phyloP scores from a whole-genome alignment of 2,797 vertebrate genomes.

The Pyrocephalus nanus region DNA sequence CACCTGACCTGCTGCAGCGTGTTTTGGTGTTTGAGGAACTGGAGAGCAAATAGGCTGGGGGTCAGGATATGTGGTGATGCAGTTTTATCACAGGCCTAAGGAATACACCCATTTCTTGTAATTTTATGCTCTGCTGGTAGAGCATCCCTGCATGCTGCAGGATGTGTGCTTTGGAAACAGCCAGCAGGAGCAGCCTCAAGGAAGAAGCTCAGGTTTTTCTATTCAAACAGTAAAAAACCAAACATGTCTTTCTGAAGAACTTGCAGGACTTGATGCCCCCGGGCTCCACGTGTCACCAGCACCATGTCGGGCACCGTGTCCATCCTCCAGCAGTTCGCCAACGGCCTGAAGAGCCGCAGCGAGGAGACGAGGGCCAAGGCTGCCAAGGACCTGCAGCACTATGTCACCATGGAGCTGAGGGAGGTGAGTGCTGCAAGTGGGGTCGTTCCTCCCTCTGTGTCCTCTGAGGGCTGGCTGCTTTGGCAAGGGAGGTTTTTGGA shows the following conservation, averaged over 20 bases:
- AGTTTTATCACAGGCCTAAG: neutral
- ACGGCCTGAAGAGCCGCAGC: conserved; percentile 92
- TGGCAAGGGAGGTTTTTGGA: neutral
- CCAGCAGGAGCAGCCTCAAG: neutral
- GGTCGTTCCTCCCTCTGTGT: neutral
- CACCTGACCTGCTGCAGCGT: neutral
- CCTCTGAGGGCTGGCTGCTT: neutral
- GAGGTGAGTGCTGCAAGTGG: conserved; percentile 79
- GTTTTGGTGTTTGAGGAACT: neutral
- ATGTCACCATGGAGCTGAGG: conserved; percentile 96
- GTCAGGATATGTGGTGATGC: neutral
- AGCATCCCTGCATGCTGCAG: neutral
- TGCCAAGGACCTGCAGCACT: conserved; percentile 97
- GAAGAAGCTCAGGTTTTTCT: neutral
- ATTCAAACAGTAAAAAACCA: neutral
- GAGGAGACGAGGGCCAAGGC: conserved; percentile 95
- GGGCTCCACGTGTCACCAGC: conserved; percentile 16
- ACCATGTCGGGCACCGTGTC: conserved; percentile 91
- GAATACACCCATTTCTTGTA: neutral
- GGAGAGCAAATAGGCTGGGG: neutral
- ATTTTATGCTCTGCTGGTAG: neutral
- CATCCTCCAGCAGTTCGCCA: conserved; percentile 95
- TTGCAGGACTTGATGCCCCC: conserved; percentile 66
- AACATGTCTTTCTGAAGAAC: neutral
- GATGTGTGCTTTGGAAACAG: neutral